Percentiles rank a stretch among this genome's conserved stretches.
phyloP scores from a whole-genome alignment of 2,113 vertebrate species.

The Cercocebus atys region DNA sequence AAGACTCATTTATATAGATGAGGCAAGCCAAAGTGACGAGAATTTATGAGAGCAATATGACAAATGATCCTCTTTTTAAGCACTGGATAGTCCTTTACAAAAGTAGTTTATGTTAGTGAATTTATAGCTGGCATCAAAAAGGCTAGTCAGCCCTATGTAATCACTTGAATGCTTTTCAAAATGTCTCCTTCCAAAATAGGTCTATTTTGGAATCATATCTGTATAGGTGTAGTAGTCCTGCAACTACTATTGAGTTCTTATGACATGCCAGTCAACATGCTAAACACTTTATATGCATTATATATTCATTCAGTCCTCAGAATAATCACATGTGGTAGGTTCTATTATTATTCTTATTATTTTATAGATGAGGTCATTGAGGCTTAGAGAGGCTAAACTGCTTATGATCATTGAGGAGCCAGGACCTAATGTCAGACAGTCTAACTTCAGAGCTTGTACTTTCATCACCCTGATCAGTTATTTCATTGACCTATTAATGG shows the following conservation, averaged over 20 bases:
- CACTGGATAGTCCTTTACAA: neutral
- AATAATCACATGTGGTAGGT: neutral
- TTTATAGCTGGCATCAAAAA: conserved; percentile 37
- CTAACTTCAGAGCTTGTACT: neutral
- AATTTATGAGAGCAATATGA: conserved; percentile 19
- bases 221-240: neutral
- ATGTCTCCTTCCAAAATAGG: neutral
- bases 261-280: neutral
- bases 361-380: neutral
- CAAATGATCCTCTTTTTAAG: conserved; percentile 35
- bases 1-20: conserved; percentile 23
- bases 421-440: neutral
- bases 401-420: neutral
- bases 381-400: neutral
- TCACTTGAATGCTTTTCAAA: conserved; percentile 20
- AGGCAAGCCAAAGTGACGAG: conserved; percentile 21
- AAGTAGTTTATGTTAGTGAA: conserved; percentile 26
- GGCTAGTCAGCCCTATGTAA: neutral
- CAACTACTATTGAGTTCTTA: neutral
- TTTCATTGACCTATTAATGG: neutral
- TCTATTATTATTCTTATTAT: neutral
- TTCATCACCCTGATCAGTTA: neutral
- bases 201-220: conserved; percentile 20
- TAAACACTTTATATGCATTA: neutral
- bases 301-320: neutral